Percentiles rank a stretch among this genome's conserved stretches.
These are phyloP conservation scores for Trachythela sp. DNA, from an alignment of 64 coral and sea anemone genomes.

Conservation along the genomic window DNA sequence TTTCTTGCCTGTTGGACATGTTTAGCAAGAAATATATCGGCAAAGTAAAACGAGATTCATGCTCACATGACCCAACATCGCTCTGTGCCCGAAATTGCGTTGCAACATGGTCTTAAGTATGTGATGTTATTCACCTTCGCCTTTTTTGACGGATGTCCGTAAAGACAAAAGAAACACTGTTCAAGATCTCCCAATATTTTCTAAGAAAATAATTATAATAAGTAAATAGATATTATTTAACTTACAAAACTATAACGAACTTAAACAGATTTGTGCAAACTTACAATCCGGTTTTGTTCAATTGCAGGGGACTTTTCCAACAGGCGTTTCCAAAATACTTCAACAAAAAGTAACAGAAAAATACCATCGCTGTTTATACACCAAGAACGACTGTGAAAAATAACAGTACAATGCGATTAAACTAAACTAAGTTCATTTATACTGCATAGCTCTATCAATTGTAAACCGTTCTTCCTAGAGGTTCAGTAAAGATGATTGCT, in stretches of 20 bases:
- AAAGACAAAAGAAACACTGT: conserved; percentile 89
- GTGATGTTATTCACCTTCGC: conserved; percentile 58
- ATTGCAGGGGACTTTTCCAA: not conserved
- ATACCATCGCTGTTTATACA: conserved; percentile 88
- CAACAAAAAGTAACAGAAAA: conserved; percentile 71
- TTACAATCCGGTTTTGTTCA: not conserved
- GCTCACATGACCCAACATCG: too few relatives aligned
- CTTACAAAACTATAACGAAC: not conserved
- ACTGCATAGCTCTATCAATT: too few relatives aligned
- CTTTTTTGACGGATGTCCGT: conserved; percentile 96
- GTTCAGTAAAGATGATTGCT: too few relatives aligned
- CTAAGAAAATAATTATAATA: conserved; percentile 20
- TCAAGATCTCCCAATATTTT: conserved; percentile 79
- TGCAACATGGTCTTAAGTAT: not conserved
- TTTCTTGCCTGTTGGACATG: too few relatives aligned
- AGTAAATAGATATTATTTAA: not conserved
- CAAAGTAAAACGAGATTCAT: too few relatives aligned
- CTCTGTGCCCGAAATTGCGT: too few relatives aligned
- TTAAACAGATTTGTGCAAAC: not conserved
- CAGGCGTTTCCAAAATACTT: conserved; percentile 17
- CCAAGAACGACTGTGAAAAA: conserved; percentile 72
- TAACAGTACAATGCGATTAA: not conserved
- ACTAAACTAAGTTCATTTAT: too few relatives aligned
- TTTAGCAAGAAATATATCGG: too few relatives aligned
- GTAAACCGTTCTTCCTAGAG: too few relatives aligned